Base-by-base conservation (phyloP, 2,113 vertebrate species). In the Semnornis frantzii region DNA sequence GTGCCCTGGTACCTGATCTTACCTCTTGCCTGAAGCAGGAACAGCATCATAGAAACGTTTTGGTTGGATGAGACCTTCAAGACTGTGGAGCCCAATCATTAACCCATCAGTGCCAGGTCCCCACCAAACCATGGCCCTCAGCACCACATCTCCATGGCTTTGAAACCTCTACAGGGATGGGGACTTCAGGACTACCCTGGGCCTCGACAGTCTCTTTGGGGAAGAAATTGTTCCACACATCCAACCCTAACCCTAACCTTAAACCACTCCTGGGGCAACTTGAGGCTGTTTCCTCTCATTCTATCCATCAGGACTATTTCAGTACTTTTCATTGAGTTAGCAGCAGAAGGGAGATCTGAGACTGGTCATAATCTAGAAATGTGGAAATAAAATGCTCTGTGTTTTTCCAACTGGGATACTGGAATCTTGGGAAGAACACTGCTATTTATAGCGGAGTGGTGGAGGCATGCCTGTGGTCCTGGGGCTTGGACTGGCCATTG, bases 1-100 rank as follows among this genome's bases (percentile, higher is more conserved):
- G n/a, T 27, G 14, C 63, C 39, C 68, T 0, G 1, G 4, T 3
- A 10, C 28, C 68, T 50, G 6, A 0, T 5, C 44, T 80, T 30
- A 12, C 46, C 73, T 27, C 15, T 13, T 24, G n/a, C 2, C 0
- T 15, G 17, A 14, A 63, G 74, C 44, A 34, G 66, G 33, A 82
- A 25, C 6, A 64, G 62, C 39, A 64, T 64, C 34, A 64, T 39
- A 18, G 62, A 18, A 39, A 27, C 1, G 34, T 39, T 64, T 39
- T 39, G 25, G 60, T 27, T 37, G 60, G 12, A 60, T 10, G 16
- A 17, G 28, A 57, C 16, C 27, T 57, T 57, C 28, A 30, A 30
- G 27, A 57, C 30, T 16, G 17, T 31, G 27, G 28, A 57, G 55
- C 16, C 55, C 28, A 57, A 57, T 9, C 15, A 17, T 57, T 57